A percentile compares a stretch with the other conserved stretches of the same genome.
Evolutionary conservation across 1,140 invertebrate genomes (phyloP).

Genomic region (Drosophila fuyamai): DNA sequence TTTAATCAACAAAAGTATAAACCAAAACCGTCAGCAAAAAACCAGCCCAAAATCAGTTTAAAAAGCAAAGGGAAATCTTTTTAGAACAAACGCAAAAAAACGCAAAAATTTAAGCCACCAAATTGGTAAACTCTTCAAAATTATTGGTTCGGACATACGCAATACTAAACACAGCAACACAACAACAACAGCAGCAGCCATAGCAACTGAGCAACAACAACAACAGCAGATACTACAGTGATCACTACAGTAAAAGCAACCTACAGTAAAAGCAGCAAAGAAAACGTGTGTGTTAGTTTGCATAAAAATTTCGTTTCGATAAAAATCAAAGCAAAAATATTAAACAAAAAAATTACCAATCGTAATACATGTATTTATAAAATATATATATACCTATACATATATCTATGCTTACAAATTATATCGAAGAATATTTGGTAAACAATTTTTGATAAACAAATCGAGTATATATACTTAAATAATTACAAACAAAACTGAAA

Average conservation of each 20-base stretch:
- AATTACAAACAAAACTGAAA: slow-evolving; percentile 44
- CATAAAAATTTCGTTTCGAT: slow-evolving; percentile 85
- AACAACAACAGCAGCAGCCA: slow-evolving; percentile 53
- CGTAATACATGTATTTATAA: slow-evolving; percentile 56
- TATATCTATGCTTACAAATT: slow-evolving; percentile 60
- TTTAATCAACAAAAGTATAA: slow-evolving; percentile 32
- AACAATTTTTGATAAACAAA: slow-evolving; percentile 66
- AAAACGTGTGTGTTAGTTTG: slow-evolving; percentile 83
- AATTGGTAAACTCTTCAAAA: slow-evolving; percentile 84
- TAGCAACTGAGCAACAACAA: slow-evolving; percentile 40
- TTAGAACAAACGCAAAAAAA: slow-evolving; percentile 64
- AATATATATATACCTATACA: slow-evolving; percentile 56
- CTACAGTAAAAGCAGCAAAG: slow-evolving; percentile 48
- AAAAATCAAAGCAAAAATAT: slow-evolving; percentile 54
- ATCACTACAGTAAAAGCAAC: slow-evolving; percentile 42
- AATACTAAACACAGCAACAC: slow-evolving; percentile 79
- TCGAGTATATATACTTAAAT: slow-evolving; percentile 41
- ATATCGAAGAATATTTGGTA: slow-evolving; percentile 68
- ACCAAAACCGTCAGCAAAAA: slow-evolving; percentile 38
- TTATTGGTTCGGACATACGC: slow-evolving; percentile 84
- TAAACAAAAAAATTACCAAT: slow-evolving; percentile 38
- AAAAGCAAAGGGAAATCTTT: slow-evolving; percentile 47
- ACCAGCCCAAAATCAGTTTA: slow-evolving; percentile 55
- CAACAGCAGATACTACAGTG: slow-evolving; percentile 49
- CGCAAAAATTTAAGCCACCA: slow-evolving; percentile 80